Conservation (phyloP, 1,140 invertebrate species). For the Eupeodes corollae region DNA sequence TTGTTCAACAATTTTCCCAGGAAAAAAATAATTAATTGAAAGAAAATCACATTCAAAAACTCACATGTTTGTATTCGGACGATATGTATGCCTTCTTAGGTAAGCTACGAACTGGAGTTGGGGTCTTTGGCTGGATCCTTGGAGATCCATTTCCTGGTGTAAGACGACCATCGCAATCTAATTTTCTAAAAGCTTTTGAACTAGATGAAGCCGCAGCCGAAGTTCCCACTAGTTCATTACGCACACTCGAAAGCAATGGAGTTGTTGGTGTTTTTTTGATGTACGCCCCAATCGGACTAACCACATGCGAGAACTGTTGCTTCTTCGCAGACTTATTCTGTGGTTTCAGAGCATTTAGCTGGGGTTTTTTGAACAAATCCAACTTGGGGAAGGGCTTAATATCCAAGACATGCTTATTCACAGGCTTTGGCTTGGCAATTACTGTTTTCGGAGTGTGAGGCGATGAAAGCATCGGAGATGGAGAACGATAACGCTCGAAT, state of each 20-base stretch:
- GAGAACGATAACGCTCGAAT: conserved; percentile 1
- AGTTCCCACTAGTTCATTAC: not conserved
- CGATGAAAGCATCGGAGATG: not conserved
- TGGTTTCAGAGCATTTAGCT: conserved; percentile 9
- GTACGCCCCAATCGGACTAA: conserved; percentile 36
- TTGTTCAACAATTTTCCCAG: not conserved
- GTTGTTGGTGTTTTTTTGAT: conserved; percentile 34
- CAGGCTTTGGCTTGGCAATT: not conserved
- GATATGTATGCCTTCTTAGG: conserved; percentile 34
- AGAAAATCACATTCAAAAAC: no score
- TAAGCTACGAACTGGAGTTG: conserved; percentile 8
- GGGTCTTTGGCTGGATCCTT: not conserved
- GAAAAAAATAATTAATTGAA: not conserved
- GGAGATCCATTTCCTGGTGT: not conserved
- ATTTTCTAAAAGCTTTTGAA: conserved; percentile 12
- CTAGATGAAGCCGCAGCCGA: conserved; percentile 10
- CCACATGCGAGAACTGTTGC: conserved; percentile 27
- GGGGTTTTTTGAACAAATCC: conserved; percentile 17
- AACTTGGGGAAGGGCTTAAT: conserved; percentile 8
- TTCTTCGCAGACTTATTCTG: conserved; percentile 7
- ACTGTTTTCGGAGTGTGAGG: not conserved
- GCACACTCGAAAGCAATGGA: conserved; percentile 23
- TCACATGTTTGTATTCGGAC: conserved; percentile 27
- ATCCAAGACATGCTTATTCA: conserved; percentile 11
- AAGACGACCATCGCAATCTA: conserved; percentile 19